Conservation (phyloP, 1,140 invertebrate species). For the Nasonia vitripennis region DNA sequence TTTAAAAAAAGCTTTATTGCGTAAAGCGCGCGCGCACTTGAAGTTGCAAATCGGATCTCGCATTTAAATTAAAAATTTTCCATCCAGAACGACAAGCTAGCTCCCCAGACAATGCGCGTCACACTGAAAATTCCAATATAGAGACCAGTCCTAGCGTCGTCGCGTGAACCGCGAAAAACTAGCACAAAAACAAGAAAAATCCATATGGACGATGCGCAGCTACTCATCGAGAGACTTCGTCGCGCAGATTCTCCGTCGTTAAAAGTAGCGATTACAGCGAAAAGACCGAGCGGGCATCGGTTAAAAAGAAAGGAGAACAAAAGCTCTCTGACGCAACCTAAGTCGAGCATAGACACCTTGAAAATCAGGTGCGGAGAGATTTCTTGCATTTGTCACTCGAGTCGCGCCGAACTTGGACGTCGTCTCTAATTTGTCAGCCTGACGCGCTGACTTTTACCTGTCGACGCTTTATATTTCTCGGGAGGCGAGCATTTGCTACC, state of each 20-base stretch:
- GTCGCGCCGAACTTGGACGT: not conserved
- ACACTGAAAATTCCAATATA: not conserved
- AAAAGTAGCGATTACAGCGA: no score
- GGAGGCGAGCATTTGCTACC: no score
- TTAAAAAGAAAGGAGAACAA: no score
- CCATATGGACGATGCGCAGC: no score
- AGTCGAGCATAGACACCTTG: not conserved
- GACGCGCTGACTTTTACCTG: not conserved
- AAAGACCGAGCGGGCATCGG: no score
- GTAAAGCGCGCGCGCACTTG: not conserved
- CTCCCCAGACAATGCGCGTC: not conserved
- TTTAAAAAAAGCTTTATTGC: not conserved
- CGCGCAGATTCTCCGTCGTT: no score
- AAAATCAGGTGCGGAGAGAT: not conserved
- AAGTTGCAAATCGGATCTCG: not conserved
- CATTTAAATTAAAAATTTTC: not conserved
- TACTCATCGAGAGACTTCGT: no score
- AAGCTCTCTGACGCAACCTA: no score
- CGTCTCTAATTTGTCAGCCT: not conserved
- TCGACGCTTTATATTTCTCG: not conserved
- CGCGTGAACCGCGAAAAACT: no score
- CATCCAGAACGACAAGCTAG: not conserved
- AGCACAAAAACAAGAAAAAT: no score
- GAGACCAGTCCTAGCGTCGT: no score
- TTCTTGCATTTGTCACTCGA: no score